phyloP scores from a whole-genome alignment of 1,140 invertebrate genomes.

The Melitaea cinxia region DNA sequence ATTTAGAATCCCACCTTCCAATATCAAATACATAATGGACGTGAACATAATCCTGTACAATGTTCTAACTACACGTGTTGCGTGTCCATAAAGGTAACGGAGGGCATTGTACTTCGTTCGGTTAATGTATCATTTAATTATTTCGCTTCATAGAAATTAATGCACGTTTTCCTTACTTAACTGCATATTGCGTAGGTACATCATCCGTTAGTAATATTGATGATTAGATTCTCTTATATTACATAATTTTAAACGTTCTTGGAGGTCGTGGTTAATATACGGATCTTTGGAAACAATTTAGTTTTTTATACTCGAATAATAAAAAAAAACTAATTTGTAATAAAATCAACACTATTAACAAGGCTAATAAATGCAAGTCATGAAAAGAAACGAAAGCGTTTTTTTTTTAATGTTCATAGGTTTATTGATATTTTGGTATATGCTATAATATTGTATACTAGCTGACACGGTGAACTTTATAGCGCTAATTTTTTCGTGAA shows the following conservation, averaged over 20 bases:
- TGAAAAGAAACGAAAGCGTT: too few species aligned
- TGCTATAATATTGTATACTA: too few species aligned
- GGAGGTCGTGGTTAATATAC: neutral
- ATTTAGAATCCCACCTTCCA: neutral
- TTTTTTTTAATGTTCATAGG: too few species aligned
- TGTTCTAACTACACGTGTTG: constrained; percentile 43
- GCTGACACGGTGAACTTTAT: too few species aligned
- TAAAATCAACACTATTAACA: too few species aligned
- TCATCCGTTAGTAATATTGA: neutral
- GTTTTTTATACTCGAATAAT: too few species aligned
- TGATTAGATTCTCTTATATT: constrained; percentile 10
- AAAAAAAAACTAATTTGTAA: too few species aligned
- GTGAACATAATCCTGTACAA: constrained; percentile 20
- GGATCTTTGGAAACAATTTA: too few species aligned
- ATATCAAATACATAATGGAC: constrained; percentile 16
- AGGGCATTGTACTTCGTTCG: constrained; percentile 53
- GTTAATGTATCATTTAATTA: constrained; percentile 46
- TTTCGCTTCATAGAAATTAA: constrained; percentile 27
- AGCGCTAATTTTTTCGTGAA: too few species aligned
- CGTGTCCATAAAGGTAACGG: constrained; percentile 50
- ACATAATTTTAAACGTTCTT: neutral
- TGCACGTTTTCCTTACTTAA: constrained; percentile 23
- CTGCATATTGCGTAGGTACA: constrained; percentile 26
- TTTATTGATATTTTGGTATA: too few species aligned
- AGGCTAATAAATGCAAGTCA: too few species aligned